Evolutionary conservation across 2,888 invertebrate genomes (phyloP).

Genomic region (Acrobeloides nanus): DNA sequence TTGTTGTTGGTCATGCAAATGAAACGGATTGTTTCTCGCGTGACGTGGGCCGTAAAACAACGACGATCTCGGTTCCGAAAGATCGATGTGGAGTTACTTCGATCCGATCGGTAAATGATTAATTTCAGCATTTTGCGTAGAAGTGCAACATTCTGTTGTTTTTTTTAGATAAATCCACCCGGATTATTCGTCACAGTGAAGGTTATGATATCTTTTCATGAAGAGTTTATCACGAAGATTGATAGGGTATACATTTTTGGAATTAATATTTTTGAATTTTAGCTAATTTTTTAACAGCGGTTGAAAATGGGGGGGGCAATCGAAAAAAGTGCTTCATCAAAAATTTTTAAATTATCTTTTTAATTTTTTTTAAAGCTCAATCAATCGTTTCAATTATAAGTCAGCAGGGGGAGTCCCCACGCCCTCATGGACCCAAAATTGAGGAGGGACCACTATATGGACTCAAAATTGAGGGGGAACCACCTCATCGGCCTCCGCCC

Average conservation of each 20-base stretch:
- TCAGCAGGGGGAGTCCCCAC: too few species aligned
- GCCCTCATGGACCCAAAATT: too few species aligned
- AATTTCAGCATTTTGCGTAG: background rate
- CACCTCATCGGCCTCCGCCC: too few species aligned
- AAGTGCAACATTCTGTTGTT: background rate
- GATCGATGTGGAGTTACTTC: constrained; percentile 49
- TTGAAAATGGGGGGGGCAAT: too few species aligned
- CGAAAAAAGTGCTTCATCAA: too few species aligned
- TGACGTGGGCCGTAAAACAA: constrained; percentile 42
- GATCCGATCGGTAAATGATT: constrained; percentile 33
- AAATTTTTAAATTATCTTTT: too few species aligned
- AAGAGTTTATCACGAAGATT: constrained; percentile 51
- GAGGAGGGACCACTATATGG: too few species aligned
- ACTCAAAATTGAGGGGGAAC: too few species aligned
- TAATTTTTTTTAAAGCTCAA: too few species aligned
- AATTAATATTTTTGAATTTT: too few species aligned
- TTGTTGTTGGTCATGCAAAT: constrained; percentile 49
- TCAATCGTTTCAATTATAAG: too few species aligned
- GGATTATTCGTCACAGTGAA: constrained; percentile 50
- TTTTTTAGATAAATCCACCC: constrained; percentile 43
- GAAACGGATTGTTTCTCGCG: constrained; percentile 43
- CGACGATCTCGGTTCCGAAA: constrained; percentile 41
- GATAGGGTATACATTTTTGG: constrained; percentile 29
- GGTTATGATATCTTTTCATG: constrained; percentile 52
- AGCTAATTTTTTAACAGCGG: too few species aligned